These are phyloP conservation scores for Pyrgus malvae DNA, from an alignment of 2,888 invertebrate genomes.

Conservation along the genomic window DNA sequence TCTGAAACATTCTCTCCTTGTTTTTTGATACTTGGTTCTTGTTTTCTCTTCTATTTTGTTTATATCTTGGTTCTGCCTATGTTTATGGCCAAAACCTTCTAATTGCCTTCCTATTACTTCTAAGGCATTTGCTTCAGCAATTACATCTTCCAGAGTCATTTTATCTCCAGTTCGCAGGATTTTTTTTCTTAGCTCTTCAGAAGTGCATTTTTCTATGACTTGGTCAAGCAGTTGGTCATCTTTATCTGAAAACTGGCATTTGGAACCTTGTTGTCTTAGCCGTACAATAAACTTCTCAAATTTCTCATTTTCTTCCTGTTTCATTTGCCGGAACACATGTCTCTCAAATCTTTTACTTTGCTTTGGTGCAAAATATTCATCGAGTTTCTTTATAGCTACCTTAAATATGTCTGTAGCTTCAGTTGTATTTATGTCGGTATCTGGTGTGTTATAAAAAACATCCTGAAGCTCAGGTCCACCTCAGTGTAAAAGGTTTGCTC, in stretches of 20 bases:
- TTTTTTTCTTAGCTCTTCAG: slow-evolving; percentile 30
- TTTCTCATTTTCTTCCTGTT: slow-evolving; percentile 42
- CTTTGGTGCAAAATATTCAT: background rate
- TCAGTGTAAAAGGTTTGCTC: too few relatives aligned
- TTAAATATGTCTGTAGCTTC: background rate
- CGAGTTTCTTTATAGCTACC: background rate
- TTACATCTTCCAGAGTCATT: slow-evolving; percentile 32
- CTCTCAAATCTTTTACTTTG: background rate
- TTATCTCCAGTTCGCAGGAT: slow-evolving; percentile 32
- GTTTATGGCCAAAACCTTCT: too few relatives aligned
- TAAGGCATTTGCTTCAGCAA: slow-evolving; percentile 34
- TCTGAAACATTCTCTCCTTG: slow-evolving; percentile 8
- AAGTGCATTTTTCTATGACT: slow-evolving; percentile 24
- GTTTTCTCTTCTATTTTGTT: background rate
- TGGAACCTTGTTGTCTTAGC: slow-evolving; percentile 28
- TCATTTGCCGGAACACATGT: slow-evolving; percentile 34
- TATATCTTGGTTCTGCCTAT: background rate
- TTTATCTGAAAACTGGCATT: slow-evolving; percentile 26
- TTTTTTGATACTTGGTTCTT: too few relatives aligned
- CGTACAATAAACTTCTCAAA: slow-evolving; percentile 44
- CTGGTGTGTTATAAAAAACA: background rate
- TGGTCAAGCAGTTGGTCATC: slow-evolving; percentile 31
- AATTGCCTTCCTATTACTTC: too few relatives aligned
- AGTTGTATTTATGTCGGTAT: background rate
- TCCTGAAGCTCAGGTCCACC: background rate